Percentiles rank a stretch among this genome's conserved stretches.
Evolutionary conservation across 2,797 vertebrate species (phyloP).

Genomic region (Propithecus deckenii): DNA sequence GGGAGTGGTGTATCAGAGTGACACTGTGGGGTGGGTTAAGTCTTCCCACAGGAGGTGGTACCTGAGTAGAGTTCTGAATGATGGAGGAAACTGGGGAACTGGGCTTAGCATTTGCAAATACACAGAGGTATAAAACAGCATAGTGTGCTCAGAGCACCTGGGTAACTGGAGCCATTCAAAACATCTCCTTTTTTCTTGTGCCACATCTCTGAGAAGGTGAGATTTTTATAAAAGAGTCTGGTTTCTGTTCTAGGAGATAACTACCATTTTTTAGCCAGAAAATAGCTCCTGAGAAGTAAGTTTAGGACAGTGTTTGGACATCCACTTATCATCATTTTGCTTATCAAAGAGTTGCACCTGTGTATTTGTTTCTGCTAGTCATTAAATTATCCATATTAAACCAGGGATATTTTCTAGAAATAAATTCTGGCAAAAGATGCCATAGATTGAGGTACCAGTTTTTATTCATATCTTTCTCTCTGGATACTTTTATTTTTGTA

Average conservation of each 20-base stretch:
- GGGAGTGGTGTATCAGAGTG: background rate
- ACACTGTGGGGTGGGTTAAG: background rate
- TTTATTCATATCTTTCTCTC: background rate
- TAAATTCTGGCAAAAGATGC: background rate
- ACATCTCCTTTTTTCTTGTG: background rate
- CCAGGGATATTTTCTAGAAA: slow-evolving; percentile 10
- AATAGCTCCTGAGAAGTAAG: background rate
- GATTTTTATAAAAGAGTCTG: slow-evolving; percentile 20
- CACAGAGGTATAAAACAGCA: background rate
- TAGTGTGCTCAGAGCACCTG: background rate
- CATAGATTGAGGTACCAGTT: background rate
- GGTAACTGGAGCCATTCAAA: background rate
- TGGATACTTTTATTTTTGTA: background rate
- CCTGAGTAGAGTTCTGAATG: background rate
- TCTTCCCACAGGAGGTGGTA: background rate
- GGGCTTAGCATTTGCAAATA: background rate
- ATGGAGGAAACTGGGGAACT: background rate
- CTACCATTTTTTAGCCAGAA: background rate
- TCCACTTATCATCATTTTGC: background rate
- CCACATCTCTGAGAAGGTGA: background rate
- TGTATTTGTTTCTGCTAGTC: background rate
- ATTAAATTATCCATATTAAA: slow-evolving; percentile 28
- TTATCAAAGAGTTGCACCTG: slow-evolving; percentile 41
- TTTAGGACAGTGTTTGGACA: background rate
- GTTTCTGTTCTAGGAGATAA: slow-evolving; percentile 44